These are phyloP conservation scores for Myotis planiceps DNA, from an alignment of 2,797 vertebrate species.

Conservation along the genomic window DNA sequence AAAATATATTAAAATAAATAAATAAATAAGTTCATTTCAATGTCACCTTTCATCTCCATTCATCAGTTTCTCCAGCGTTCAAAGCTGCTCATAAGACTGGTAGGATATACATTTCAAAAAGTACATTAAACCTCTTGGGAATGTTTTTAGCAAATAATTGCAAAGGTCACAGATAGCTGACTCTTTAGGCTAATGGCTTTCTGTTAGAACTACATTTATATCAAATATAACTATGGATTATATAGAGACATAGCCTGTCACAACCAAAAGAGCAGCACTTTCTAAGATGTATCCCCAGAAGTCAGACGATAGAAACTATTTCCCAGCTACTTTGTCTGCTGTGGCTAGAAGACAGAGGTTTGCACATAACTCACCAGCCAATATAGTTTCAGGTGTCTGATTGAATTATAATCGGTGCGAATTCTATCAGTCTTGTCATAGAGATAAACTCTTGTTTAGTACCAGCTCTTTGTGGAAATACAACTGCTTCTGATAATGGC, in stretches of 20 bases:
- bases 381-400: conserved; percentile 79
- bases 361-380: conserved; percentile 42
- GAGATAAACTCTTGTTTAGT: conserved; percentile 88
- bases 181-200: conserved; percentile 31
- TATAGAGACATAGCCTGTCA: neutral
- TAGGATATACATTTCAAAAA: conserved; percentile 34
- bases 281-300: neutral
- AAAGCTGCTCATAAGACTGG: neutral
- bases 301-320: neutral
- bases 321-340: neutral
- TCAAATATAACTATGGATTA: conserved; percentile 40
- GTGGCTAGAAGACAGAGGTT: neutral
- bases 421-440: conserved; percentile 81
- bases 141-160: conserved; percentile 56
- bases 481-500: conserved; percentile 87
- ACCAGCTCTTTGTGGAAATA: conserved; percentile 84
- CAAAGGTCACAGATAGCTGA: conserved; percentile 53
- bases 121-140: neutral
- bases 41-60: neutral
- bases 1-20: too few relatives aligned
- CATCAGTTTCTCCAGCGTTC: neutral
- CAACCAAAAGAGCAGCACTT: neutral
- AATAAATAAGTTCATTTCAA: neutral
- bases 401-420: conserved; percentile 82
- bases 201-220: conserved; percentile 36